Evolutionary conservation across 2,888 invertebrate species (phyloP).

Genomic region (Caenorhabditis japonica): DNA sequence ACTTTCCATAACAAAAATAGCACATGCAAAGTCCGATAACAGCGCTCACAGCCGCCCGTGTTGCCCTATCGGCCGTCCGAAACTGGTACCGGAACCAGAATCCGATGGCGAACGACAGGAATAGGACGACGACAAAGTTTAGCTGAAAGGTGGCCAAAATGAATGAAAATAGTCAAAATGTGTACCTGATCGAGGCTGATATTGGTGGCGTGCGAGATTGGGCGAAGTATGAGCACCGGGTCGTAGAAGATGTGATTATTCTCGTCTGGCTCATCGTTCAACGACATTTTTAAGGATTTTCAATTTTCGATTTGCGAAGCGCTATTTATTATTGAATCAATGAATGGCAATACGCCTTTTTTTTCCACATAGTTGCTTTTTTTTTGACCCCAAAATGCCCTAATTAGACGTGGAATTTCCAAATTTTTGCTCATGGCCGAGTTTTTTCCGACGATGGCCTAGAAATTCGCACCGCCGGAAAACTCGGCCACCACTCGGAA

Average conservation of each 20-base stretch:
- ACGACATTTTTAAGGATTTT: conserved; percentile 9
- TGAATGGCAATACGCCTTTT: not conserved
- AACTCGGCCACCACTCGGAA: not conserved
- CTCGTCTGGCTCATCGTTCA: conserved; percentile 44
- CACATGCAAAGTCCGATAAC: conserved; percentile 55
- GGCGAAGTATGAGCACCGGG: conserved; percentile 32
- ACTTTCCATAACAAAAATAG: conserved; percentile 48
- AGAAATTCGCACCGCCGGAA: conserved; percentile 1
- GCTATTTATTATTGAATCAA: not conserved
- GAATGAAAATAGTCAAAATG: too few relatives aligned
- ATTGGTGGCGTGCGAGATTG: conserved; percentile 22
- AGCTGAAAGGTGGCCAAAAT: conserved; percentile 53
- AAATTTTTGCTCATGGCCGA: not conserved
- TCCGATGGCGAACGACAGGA: conserved; percentile 59
- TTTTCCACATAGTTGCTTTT: too few relatives aligned
- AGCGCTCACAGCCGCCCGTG: conserved; percentile 44
- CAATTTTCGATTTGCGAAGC: not conserved
- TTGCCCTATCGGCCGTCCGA: conserved; percentile 24
- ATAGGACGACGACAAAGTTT: conserved; percentile 66
- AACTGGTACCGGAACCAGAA: conserved; percentile 55
- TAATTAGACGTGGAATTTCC: not conserved
- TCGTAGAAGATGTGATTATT: conserved; percentile 45
- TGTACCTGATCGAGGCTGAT: conserved; percentile 31
- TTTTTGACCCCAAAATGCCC: not conserved
- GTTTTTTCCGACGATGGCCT: conserved; percentile 1